Percentiles rank a stretch among this genome's conserved stretches.
These are phyloP conservation scores for Netelia virgata DNA, from an alignment of 2,888 invertebrate species.

Conservation along the genomic window DNA sequence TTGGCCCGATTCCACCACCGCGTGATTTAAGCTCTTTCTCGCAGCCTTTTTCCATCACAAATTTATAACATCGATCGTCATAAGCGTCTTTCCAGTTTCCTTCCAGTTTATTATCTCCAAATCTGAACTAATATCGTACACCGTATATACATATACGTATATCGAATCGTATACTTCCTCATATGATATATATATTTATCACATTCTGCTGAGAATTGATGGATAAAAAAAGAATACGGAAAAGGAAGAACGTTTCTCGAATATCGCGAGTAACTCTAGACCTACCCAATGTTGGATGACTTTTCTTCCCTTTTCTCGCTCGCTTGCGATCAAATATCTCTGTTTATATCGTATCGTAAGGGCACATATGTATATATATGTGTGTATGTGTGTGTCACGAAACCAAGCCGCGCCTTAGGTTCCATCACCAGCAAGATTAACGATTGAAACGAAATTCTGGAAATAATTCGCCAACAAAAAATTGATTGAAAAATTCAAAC, in stretches of 20 bases:
- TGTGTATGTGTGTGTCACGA: too few species aligned
- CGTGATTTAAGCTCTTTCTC: slow-evolving; percentile 36
- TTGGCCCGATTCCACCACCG: slow-evolving; percentile 58
- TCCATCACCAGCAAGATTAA: too few species aligned
- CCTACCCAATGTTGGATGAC: neutral
- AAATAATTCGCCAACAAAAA: too few species aligned
- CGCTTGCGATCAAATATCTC: too few species aligned
- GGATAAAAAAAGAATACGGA: slow-evolving; percentile 42
- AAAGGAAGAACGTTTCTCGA: slow-evolving; percentile 14
- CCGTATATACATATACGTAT: neutral
- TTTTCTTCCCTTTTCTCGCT: too few species aligned
- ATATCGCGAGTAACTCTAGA: slow-evolving; percentile 30
- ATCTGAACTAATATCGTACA: neutral
- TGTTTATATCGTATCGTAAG: too few species aligned
- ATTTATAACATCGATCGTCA: slow-evolving; percentile 44
- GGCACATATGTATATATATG: too few species aligned
- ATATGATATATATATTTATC: neutral
- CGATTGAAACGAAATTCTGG: too few species aligned
- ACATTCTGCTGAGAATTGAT: slow-evolving; percentile 24
- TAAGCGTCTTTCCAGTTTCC: slow-evolving; percentile 15
- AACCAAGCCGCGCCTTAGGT: too few species aligned
- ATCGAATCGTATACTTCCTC: neutral
- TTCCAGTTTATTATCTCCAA: slow-evolving; percentile 38
- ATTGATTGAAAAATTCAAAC: too few species aligned
- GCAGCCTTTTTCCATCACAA: slow-evolving; percentile 18